Evolutionary conservation across 2,797 vertebrate species (phyloP).

Genomic region (Euthynnus affinis): DNA sequence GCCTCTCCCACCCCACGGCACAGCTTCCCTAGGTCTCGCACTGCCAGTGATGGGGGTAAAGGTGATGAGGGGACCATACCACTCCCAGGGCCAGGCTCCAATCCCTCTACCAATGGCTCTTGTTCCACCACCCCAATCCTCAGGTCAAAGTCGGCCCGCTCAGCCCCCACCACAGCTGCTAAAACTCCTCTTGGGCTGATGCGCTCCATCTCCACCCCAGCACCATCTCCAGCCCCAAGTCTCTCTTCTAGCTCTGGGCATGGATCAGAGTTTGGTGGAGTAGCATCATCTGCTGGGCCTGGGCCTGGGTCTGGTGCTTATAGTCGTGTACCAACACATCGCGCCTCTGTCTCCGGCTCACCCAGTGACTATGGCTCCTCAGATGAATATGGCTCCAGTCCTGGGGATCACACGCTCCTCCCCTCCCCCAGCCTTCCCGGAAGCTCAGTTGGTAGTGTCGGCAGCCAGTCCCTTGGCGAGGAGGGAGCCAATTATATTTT

Average conservation of each 20-base stretch:
- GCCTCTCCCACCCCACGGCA: constrained; percentile 85
- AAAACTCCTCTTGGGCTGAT: constrained; percentile 84
- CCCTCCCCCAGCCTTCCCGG: constrained; percentile 76
- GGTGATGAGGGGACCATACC: constrained; percentile 75
- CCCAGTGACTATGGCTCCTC: constrained; percentile 90
- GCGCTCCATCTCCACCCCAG: constrained; percentile 85
- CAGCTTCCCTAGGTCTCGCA: constrained; percentile 82
- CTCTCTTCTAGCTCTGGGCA: constrained; percentile 82
- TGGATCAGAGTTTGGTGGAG: constrained; percentile 83
- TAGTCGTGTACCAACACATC: constrained; percentile 74
- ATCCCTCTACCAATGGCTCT: constrained; percentile 83
- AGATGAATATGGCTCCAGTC: constrained; percentile 90
- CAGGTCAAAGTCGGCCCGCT: constrained; percentile 84
- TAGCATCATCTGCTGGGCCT: constrained; percentile 50
- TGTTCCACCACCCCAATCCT: constrained; percentile 85
- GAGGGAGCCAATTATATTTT: constrained; percentile 87
- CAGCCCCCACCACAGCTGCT: constrained; percentile 69
- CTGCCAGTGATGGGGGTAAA: constrained; percentile 83
- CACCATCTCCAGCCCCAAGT: constrained; percentile 79
- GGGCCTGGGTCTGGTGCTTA: constrained; percentile 74
- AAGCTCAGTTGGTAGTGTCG: constrained; percentile 76
- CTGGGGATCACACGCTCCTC: constrained; percentile 82
- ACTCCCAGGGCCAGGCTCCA: constrained; percentile 71
- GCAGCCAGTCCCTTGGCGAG: constrained; percentile 77
- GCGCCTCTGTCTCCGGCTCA: constrained; percentile 83